Evolutionary conservation across 2,797 vertebrate genomes (phyloP).

Genomic region (Scarus forsteni): DNA sequence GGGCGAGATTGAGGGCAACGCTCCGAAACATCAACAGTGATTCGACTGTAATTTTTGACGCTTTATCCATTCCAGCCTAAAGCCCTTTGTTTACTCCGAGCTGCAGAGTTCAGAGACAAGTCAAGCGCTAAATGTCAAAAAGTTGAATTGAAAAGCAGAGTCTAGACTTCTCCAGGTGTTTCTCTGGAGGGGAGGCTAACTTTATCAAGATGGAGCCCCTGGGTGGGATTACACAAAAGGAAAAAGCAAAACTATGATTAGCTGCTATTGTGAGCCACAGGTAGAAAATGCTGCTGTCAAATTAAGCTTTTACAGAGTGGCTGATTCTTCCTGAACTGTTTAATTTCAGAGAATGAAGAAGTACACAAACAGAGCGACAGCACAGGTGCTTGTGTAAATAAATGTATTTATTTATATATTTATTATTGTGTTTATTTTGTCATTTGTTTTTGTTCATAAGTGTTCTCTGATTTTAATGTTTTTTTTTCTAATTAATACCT

Average conservation of each 20-base stretch:
- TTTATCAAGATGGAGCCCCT: constrained; percentile 10
- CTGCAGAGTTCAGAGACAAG: constrained; percentile 34
- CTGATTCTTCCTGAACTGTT: constrained; percentile 9
- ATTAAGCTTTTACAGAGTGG: background rate
- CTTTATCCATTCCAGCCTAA: constrained; percentile 45
- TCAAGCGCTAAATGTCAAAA: constrained; percentile 57
- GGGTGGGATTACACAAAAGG: constrained; percentile 11
- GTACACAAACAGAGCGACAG: background rate
- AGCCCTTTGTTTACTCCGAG: constrained; percentile 50
- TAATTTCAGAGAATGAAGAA: background rate
- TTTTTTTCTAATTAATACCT: too few relatives aligned
- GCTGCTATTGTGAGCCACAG: constrained; percentile 10
- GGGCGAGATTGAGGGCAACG: constrained; percentile 45
- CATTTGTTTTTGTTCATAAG: too few relatives aligned
- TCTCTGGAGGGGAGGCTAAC: constrained; percentile 10
- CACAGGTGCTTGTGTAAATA: background rate
- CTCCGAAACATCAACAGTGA: constrained; percentile 54
- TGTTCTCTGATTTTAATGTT: too few relatives aligned
- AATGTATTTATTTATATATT: too few relatives aligned
- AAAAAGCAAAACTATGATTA: constrained; percentile 21
- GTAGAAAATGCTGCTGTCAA: constrained; percentile 11
- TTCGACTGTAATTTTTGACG: constrained; percentile 46
- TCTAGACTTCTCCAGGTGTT: constrained; percentile 21
- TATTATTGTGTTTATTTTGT: too few relatives aligned
- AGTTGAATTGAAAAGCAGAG: constrained; percentile 40